Percentiles rank a stretch among this genome's conserved stretches.
phyloP scores from a whole-genome alignment of 2,797 vertebrate genomes.

The Alauda arvensis region DNA sequence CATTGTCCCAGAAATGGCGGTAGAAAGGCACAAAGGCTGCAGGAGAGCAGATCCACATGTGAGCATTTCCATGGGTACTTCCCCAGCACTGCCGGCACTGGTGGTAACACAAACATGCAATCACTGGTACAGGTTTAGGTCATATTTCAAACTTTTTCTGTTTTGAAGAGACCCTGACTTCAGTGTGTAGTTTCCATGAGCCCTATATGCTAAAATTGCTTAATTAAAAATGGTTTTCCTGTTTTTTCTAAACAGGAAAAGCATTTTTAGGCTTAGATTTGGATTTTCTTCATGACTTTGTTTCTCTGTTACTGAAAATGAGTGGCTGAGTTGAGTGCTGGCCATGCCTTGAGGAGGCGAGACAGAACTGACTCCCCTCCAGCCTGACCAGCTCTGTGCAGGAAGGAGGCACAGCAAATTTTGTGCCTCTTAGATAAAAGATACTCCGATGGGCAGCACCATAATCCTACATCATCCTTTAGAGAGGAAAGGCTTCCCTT shows the following conservation, averaged over 20 bases:
- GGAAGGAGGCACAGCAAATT: background rate
- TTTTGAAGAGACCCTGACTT: background rate
- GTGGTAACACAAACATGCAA: rapidly evolving
- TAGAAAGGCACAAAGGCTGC: background rate
- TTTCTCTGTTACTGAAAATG: background rate
- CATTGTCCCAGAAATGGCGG: rapidly evolving
- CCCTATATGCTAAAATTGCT: background rate
- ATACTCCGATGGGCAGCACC: background rate
- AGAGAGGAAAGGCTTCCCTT: background rate
- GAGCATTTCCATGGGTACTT: rapidly evolving
- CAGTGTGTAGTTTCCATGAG: background rate
- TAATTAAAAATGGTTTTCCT: background rate
- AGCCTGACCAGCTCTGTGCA: background rate
- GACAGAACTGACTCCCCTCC: background rate
- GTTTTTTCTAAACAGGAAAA: background rate
- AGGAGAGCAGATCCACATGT: rapidly evolving
- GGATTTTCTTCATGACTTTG: background rate
- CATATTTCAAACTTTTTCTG: background rate
- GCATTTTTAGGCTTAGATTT: background rate
- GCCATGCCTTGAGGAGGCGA: background rate
- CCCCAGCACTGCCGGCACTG: rapidly evolving
- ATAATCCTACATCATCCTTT: rapidly evolving
- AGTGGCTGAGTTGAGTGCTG: background rate
- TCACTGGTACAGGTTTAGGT: rapidly evolving
- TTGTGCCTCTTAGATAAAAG: background rate